Percentiles rank a stretch among this genome's conserved stretches.
Evolutionary conservation across 2,113 vertebrate genomes (phyloP).

Genomic region (Oryzias woworae): DNA sequence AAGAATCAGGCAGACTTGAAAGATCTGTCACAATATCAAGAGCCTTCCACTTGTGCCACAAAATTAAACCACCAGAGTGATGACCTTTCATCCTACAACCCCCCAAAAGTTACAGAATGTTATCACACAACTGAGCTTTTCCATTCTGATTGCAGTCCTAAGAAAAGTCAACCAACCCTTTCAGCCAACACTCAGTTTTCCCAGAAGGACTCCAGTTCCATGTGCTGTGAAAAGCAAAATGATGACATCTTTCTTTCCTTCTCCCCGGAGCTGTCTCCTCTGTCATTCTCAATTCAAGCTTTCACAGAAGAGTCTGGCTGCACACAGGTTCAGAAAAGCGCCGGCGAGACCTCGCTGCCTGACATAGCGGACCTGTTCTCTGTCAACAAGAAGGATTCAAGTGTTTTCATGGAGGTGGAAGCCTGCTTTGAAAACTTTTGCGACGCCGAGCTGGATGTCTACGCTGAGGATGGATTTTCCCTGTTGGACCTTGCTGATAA

Average conservation of each 20-base stretch:
- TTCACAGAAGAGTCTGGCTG: conserved; percentile 37
- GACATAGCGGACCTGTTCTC: conserved; percentile 62
- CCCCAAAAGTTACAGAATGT: conserved; percentile 6
- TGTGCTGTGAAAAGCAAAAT: conserved; percentile 1
- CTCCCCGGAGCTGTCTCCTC: conserved; percentile 49
- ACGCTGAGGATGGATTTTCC: conserved; percentile 19
- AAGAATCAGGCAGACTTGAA: conserved; percentile 29
- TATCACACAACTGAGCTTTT: not conserved
- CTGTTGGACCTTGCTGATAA: conserved; percentile 19
- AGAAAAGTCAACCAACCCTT: conserved; percentile 22
- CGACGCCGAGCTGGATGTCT: conserved; percentile 16
- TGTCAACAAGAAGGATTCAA: conserved; percentile 16
- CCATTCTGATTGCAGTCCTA: conserved; percentile 4
- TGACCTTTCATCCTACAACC: conserved; percentile 14
- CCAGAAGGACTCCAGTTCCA: conserved; percentile 4
- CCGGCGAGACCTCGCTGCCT: conserved; percentile 52
- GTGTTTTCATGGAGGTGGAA: conserved; percentile 39
- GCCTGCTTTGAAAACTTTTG: conserved; percentile 49
- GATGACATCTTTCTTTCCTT: conserved; percentile 30
- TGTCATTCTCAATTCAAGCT: conserved; percentile 63
- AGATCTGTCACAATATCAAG: conserved; percentile 29
- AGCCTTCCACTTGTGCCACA: not conserved
- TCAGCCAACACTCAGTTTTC: conserved; percentile 30
- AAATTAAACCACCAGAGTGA: conserved; percentile 15
- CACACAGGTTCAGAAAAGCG: conserved; percentile 25